Percentiles rank a stretch among this genome's conserved stretches.
Evolutionary conservation across 1,140 invertebrate species (phyloP).

Genomic region (Phthorimaea operculella): DNA sequence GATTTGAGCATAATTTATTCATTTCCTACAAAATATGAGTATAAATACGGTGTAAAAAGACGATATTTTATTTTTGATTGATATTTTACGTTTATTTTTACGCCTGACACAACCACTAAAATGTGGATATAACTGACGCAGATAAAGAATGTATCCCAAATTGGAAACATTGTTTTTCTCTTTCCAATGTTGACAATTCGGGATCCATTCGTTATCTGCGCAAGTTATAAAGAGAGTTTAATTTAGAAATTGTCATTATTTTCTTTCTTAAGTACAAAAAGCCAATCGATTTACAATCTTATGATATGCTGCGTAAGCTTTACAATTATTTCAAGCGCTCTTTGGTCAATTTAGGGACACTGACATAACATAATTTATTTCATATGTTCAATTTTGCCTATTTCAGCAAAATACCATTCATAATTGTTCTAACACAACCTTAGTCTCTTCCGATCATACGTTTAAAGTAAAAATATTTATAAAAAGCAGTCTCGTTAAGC

Average conservation of each 20-base stretch:
- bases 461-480: slow-evolving; percentile 12
- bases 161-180: too few relatives aligned
- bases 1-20: slow-evolving; percentile 33
- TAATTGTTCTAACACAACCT: slow-evolving; percentile 29
- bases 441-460: slow-evolving; percentile 9
- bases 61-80: too few relatives aligned
- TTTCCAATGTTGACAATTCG: too few relatives aligned
- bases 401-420: not conserved
- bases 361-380: slow-evolving; percentile 11
- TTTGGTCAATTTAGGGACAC: slow-evolving; percentile 29
- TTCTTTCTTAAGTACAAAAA: slow-evolving; percentile 3
- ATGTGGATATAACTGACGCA: too few relatives aligned
- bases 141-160: too few relatives aligned
- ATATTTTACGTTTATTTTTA: too few relatives aligned
- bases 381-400: not conserved
- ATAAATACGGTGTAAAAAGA: too few relatives aligned
- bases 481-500: slow-evolving; percentile 22
- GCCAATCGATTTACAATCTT: not conserved
- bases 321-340: slow-evolving; percentile 20
- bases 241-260: too few relatives aligned
- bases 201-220: too few relatives aligned
- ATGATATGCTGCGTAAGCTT: slow-evolving; percentile 28
- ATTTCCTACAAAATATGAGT: not conserved
- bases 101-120: too few relatives aligned
- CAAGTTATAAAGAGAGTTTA: too few relatives aligned